phyloP scores from a whole-genome alignment of 1,140 invertebrate species.

The Palaemon carinicauda region DNA sequence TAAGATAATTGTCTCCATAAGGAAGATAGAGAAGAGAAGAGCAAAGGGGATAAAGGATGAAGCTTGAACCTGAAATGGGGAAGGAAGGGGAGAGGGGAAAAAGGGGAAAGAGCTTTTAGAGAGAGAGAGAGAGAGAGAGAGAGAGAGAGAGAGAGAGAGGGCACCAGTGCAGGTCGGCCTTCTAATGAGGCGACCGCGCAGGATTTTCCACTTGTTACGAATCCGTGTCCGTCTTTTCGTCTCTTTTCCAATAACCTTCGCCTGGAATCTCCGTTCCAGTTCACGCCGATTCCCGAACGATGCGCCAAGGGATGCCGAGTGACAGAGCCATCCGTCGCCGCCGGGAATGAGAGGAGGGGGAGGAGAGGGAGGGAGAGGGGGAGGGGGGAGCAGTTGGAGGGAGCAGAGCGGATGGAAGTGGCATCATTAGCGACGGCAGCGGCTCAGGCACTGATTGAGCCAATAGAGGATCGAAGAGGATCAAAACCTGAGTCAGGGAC shows the following conservation, averaged over 20 bases:
- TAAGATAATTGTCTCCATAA: no score
- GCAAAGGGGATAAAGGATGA: not conserved
- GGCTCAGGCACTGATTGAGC: slow-evolving; percentile 53
- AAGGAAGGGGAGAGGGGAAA: not conserved
- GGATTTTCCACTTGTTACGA: slow-evolving; percentile 50
- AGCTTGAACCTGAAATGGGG: not conserved
- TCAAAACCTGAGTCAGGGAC: slow-evolving; percentile 53
- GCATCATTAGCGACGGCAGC: slow-evolving; percentile 52
- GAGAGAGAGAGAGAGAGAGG: slow-evolving; percentile 13
- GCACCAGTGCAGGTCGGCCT: slow-evolving; percentile 36
- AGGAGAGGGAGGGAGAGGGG: not conserved
- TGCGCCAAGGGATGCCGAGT: not conserved
- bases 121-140: slow-evolving; percentile 28
- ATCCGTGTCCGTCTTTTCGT: not conserved
- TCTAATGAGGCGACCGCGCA: slow-evolving; percentile 37
- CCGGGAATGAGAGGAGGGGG: not conserved
- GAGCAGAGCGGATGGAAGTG: slow-evolving; percentile 48
- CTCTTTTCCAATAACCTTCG: not conserved
- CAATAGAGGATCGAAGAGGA: slow-evolving; percentile 55
- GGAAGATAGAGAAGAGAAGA: not conserved
- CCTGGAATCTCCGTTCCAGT: not conserved
- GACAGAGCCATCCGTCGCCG: no score
- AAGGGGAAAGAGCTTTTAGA: not conserved
- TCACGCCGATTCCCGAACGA: not conserved
- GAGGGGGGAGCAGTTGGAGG: not conserved